Conservation (phyloP, 2,113 vertebrate species). For the Leptocoma aspasia region DNA sequence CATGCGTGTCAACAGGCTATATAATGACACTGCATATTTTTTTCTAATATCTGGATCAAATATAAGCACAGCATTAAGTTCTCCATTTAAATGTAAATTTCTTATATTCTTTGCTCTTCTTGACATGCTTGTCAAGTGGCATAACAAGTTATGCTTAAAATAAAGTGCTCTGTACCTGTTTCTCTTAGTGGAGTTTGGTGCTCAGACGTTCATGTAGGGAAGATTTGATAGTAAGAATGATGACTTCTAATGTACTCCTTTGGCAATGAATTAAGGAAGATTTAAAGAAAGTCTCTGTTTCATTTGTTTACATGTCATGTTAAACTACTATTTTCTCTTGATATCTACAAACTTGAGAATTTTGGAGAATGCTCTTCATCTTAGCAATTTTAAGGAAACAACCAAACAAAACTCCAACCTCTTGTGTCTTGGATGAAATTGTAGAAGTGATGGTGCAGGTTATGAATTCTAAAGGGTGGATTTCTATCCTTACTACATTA, state of each 20-base stretch:
- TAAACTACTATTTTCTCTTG: conserved; percentile 22
- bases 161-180: not conserved
- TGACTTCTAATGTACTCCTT: not conserved
- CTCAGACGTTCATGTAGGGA: not conserved
- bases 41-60: not conserved
- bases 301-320: conserved; percentile 34
- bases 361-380: not conserved
- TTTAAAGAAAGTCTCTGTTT: conserved; percentile 28
- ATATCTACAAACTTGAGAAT: conserved; percentile 26
- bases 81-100: not conserved
- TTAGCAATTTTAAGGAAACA: not conserved
- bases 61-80: not conserved
- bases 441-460: not conserved
- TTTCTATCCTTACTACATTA: not conserved
- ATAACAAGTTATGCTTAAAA: not conserved
- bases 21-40: not conserved
- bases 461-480: not conserved
- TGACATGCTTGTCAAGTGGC: not conserved
- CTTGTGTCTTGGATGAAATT: not conserved
- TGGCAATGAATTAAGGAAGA: conserved; percentile 23
- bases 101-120: not conserved
- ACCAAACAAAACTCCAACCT: not conserved
- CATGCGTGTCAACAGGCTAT: not conserved
- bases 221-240: not conserved
- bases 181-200: not conserved